Evolutionary conservation across 2,797 vertebrate genomes (phyloP), one percentile per base, ranked within the genome.

Genomic region (Mus caroli): DNA sequence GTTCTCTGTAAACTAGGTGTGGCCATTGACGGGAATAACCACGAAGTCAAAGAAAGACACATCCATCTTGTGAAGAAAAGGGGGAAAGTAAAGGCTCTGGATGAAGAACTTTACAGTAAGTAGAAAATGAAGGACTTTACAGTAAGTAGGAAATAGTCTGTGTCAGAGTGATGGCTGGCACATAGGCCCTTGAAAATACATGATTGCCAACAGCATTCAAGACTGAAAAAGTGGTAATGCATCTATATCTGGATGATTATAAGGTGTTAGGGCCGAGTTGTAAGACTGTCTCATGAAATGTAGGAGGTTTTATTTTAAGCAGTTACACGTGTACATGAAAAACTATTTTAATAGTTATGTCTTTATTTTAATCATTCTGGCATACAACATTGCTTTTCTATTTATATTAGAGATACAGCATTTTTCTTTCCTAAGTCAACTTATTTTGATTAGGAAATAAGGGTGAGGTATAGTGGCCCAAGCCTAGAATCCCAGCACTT

Each of bases 31-130:
- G 99, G 99, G 75, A 98, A 99, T 17, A 98, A 98, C 92, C 99
- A 99, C 54, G 97, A 98, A 82, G 97, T 97, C 88, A 98, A 98
- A 83, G 99, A 99, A 97, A 97, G 98, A 58, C 97, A 97, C 76
- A 99, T 99, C 98, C 99, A 98, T 90, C 98, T 99, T 34, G 98
- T 99, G 94, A 99, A 99, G 98, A 99, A 99, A 98, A 99, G 88
- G 77, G 99, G 99, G 34, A 99, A 99, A 98, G 99, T 99, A 52
- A 99, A 99, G 98, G 99, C 99, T 34, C 98, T 99, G 90, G 99
- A 99, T 94, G 99, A 99, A 97, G 99, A 99, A 93, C 97, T 99
- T 40, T 98, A 99, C 98, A 99, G 99, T 99, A 98, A 92, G 99
- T 99, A 71, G 94, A 76, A 75, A 26, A 99, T 94, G 99, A 99